Evolutionary conservation across 2,113 vertebrate species (phyloP).

Genomic region (Prionailurus viverrinus): DNA sequence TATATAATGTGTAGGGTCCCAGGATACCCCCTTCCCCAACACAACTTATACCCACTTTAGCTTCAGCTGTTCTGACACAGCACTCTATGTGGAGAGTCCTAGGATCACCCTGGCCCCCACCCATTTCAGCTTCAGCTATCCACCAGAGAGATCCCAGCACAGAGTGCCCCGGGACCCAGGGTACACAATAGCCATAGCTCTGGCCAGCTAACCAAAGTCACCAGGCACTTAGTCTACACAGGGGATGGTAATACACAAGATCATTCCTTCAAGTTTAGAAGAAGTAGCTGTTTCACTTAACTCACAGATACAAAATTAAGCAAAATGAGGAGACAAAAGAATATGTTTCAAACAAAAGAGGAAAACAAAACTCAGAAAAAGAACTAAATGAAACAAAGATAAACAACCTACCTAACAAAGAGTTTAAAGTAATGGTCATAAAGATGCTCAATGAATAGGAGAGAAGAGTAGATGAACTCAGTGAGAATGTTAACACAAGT

Average conservation of each 20-base stretch:
- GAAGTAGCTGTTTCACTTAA: not conserved
- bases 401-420: not conserved
- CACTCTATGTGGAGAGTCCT: not conserved
- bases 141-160: not conserved
- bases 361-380: not conserved
- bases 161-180: not conserved
- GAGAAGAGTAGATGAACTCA: not conserved
- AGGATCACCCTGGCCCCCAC: not conserved
- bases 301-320: not conserved
- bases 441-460: not conserved
- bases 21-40: not conserved
- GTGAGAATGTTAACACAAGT: not conserved
- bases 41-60: not conserved
- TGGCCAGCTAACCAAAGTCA: not conserved
- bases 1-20: not conserved
- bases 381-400: not conserved
- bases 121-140: not conserved
- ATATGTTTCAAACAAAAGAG: not conserved
- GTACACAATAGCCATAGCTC: not conserved
- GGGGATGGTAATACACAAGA: not conserved
- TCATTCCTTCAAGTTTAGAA: not conserved
- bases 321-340: not conserved
- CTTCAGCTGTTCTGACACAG: not conserved
- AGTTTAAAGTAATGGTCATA: not conserved
- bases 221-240: not conserved